Conservation (phyloP, 2,113 vertebrate genomes). For the Chroicocephalus ridibundus region DNA sequence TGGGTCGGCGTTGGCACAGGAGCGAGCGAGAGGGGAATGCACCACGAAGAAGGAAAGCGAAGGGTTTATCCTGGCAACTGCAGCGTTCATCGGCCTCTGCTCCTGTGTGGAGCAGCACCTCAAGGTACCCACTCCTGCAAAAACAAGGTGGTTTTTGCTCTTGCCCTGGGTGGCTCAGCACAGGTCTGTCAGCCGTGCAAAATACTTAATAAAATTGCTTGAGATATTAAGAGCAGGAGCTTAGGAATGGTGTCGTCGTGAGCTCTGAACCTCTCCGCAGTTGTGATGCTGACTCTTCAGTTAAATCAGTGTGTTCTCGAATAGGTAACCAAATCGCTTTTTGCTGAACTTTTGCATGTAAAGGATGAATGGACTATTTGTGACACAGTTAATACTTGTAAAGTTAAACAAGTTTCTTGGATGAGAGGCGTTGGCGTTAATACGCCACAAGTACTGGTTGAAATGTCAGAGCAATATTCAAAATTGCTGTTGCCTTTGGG, state of each 20-base stretch:
- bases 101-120: not conserved
- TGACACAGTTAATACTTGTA: not conserved
- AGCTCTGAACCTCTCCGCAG: not conserved
- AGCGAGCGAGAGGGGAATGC: not conserved
- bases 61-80: not conserved
- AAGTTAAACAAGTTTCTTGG: not conserved
- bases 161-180: not conserved
- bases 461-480: not conserved
- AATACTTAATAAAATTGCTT: not conserved
- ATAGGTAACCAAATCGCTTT: not conserved
- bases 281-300: not conserved
- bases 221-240: not conserved
- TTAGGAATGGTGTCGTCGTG: rapidly evolving
- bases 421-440: not conserved
- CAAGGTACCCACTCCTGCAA: not conserved
- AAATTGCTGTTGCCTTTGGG: not conserved
- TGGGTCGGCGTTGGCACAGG: not conserved
- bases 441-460: not conserved
- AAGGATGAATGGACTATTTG: not conserved
- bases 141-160: not conserved
- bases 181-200: not conserved
- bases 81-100: not conserved
- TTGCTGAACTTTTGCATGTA: not conserved
- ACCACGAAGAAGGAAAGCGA: rapidly evolving
- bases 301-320: not conserved